Conservation (phyloP, 2,113 vertebrate genomes). For the Microtus pennsylvanicus region DNA sequence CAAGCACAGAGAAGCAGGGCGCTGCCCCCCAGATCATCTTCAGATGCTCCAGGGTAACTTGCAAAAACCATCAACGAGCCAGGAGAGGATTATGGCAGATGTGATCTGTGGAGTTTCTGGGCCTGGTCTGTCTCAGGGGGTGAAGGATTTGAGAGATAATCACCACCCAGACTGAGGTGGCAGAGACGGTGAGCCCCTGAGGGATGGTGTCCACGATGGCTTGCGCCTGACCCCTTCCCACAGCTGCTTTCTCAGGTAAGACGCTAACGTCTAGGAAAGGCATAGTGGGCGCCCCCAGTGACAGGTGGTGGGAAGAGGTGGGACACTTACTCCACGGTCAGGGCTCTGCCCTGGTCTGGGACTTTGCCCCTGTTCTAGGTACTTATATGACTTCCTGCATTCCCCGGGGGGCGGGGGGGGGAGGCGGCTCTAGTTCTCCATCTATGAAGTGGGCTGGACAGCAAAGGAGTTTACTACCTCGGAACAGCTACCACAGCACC, state of each 20-base stretch:
- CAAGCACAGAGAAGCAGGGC: conserved; percentile 70
- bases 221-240: background rate
- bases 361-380: background rate
- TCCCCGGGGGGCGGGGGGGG: background rate
- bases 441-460: background rate
- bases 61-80: conserved; percentile 75
- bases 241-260: background rate
- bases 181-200: background rate
- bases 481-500: background rate
- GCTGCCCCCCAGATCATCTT: conserved; percentile 76
- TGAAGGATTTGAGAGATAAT: background rate
- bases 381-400: background rate
- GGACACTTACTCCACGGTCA: background rate
- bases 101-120: conserved; percentile 4
- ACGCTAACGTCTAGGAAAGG: background rate
- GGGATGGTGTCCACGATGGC: background rate
- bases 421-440: background rate
- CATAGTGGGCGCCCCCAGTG: background rate
- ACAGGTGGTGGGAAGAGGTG: background rate
- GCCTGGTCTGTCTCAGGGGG: conserved; percentile 41
- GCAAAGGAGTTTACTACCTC: background rate
- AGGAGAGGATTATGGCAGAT: conserved; percentile 62
- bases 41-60: conserved; percentile 75
- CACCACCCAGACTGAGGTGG: background rate
- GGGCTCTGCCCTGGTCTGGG: background rate